Evolutionary conservation across 2,797 vertebrate species (phyloP), one percentile per base, ranked within the genome.

Genomic region (Catostomus latipinnis): DNA sequence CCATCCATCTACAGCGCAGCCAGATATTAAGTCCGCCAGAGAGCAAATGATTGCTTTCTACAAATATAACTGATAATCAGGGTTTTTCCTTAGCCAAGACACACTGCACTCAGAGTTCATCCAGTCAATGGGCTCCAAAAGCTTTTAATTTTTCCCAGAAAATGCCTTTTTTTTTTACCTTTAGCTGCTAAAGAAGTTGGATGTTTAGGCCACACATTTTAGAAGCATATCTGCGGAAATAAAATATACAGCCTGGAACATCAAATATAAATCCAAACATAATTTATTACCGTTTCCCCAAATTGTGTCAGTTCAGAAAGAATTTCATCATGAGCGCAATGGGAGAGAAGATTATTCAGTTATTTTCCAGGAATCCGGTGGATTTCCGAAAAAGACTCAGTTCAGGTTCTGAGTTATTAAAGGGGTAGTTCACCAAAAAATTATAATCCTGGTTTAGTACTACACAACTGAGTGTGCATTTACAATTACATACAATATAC

Each of bases 21-120:
- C 84, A 86, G 82, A 90, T 89, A 89, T 86, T 86, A 83, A 84
- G 86, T 76, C 87, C 34, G 78, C 84, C 85, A 86, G 83, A 87
- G 86, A 90, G 87, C 81, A 92, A 93, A 92, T 89, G 84, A 91
- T 88, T 89, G 89, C 89, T 91, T 34, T 92, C 89, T 88, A 88
- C 90, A 94, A 93, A 93, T 91, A 92, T 88, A 93, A 93, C 91
- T 89, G 84, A 90, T 92, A 93, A 93, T 93, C 89, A 92, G 89
- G 1, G 86, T 82, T 88, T 90, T 43, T 6, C 76, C 63, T 76
- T 83, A 78, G 91, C 92, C 91, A 93, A 94, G 80, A 92, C 84
- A 93, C 89, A 92, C 90, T 91, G 67, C 0, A 46, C n/a, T 76
- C 74, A 71, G 18, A 85, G 88, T 91, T 91, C 88, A 86, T 53